Evolutionary conservation across 92 coral and sea anemone genomes (phyloP).

Genomic region (Epizoanthus stellaris): DNA sequence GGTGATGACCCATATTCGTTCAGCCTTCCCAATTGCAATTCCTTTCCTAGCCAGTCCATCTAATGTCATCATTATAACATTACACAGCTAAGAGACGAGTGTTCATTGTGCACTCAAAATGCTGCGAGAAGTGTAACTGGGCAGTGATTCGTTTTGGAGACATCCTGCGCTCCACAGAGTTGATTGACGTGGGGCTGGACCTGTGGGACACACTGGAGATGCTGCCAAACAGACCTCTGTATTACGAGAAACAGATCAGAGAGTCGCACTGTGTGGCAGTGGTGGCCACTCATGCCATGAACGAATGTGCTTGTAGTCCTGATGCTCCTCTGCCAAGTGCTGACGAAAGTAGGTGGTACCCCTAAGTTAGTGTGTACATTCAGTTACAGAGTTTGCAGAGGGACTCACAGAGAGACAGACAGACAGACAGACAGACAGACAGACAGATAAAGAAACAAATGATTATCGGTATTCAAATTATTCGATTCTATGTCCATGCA

Average conservation of each 20-base stretch:
- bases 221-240: conserved; percentile 62
- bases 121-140: conserved; percentile 81
- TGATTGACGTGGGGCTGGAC: conserved; percentile 68
- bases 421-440: no score
- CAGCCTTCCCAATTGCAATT: no score
- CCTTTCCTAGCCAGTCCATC: no score
- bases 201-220: conserved; percentile 71
- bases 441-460: no score
- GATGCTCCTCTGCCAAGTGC: not conserved
- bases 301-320: not conserved
- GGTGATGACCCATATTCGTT: no score
- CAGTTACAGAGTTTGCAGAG: no score
- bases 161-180: conserved; percentile 66
- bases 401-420: no score
- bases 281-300: conserved; percentile 45
- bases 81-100: conserved; percentile 51
- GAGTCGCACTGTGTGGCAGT: conserved; percentile 72
- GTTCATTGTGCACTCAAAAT: conserved; percentile 74
- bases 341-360: not conserved
- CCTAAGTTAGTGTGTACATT: no score
- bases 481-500: no score
- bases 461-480: no score
- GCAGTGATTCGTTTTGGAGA: conserved; percentile 74
- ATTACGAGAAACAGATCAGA: conserved; percentile 76
- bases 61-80: no score